Conservation (phyloP, 2,888 invertebrate genomes). For the Rotaria macrura region DNA sequence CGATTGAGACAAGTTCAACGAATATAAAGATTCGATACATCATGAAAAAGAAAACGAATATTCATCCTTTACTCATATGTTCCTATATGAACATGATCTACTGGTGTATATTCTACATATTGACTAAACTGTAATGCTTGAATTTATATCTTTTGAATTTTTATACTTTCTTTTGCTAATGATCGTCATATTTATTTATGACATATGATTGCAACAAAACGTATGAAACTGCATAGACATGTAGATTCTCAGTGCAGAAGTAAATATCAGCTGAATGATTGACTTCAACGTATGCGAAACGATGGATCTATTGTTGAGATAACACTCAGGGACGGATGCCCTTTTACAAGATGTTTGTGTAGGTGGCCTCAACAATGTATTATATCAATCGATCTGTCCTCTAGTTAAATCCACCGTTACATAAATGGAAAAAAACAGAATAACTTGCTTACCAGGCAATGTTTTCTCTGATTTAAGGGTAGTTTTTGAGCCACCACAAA, state of each 20-base stretch:
- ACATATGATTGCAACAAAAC: not conserved
- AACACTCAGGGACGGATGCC: not conserved
- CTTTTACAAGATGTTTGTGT: conserved; percentile 6
- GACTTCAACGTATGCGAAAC: not conserved
- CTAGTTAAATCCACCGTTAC: not conserved
- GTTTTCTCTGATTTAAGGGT: not conserved
- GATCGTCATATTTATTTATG: not conserved
- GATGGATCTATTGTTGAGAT: not conserved
- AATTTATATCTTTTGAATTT: no score
- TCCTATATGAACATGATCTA: not conserved
- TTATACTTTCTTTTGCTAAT: not conserved
- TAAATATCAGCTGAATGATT: not conserved
- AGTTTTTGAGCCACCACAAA: not conserved
- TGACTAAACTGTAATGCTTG: not conserved
- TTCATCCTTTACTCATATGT: not conserved
- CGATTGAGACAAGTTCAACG: no score
- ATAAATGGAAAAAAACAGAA: not conserved
- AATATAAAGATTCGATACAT: no score
- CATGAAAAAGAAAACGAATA: no score
- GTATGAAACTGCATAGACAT: not conserved
- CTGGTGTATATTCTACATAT: not conserved
- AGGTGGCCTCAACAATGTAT: not conserved
- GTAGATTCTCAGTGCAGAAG: not conserved
- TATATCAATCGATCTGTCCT: not conserved
- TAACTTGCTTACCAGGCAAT: not conserved